A percentile compares a stretch with the other conserved stretches of the same genome.
Conservation (phyloP, 2,888 invertebrate species). For the Mesochorus sp. region DNA sequence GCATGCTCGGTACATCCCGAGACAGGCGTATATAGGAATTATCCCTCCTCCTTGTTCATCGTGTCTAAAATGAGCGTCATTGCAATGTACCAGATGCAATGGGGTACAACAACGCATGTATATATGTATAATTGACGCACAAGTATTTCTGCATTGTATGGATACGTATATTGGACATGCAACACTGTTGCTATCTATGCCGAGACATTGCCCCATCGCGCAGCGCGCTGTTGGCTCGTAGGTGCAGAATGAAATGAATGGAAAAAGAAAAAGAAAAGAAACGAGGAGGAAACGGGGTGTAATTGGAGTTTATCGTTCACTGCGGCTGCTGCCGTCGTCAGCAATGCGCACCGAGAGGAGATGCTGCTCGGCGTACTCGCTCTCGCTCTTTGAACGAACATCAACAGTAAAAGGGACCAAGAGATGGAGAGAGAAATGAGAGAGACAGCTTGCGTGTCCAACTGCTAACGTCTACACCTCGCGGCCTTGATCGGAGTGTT, state of each 20-base stretch:
- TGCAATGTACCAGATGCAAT: not conserved
- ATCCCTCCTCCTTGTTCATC: not conserved
- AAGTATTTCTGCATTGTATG: not conserved
- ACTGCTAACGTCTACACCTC: constrained; percentile 20
- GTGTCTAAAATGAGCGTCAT: not conserved
- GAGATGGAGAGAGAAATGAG: not conserved
- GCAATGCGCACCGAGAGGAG: constrained; percentile 40
- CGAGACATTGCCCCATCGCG: constrained; percentile 27
- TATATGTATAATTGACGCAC: constrained; percentile 8
- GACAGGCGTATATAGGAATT: no score
- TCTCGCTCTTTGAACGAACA: constrained; percentile 44
- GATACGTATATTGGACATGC: constrained; percentile 4
- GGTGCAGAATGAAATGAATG: constrained; percentile 40
- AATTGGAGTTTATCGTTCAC: constrained; percentile 63
- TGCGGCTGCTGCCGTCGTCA: constrained; percentile 48
- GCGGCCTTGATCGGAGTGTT: constrained; percentile 53
- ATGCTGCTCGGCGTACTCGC: constrained; percentile 39
- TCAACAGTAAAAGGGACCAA: constrained; percentile 48
- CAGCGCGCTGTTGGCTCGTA: constrained; percentile 18
- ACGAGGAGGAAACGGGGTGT: constrained; percentile 52
- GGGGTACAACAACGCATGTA: not conserved
- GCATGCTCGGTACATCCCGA: no score
- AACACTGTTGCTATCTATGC: not conserved
- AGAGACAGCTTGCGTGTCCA: constrained; percentile 43
- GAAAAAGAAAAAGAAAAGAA: no score